Evolutionary conservation across 2,113 vertebrate genomes (phyloP).

Genomic region (Atrichornis clamosus): DNA sequence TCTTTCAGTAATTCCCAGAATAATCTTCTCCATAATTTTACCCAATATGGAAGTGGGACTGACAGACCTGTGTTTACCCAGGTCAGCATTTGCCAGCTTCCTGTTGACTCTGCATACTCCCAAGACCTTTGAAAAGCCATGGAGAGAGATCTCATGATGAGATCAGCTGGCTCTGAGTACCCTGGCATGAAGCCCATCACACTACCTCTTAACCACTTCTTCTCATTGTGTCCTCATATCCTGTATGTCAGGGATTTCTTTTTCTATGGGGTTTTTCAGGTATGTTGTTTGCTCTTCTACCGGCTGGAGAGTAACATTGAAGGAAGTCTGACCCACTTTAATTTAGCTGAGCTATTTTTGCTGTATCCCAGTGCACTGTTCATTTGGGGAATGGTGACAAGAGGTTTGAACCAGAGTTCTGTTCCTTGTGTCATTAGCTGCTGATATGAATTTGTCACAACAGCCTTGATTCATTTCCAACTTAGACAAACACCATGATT

Average conservation of each 20-base stretch:
- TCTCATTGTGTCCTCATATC: not conserved
- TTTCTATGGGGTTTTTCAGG: not conserved
- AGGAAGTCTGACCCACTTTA: not conserved
- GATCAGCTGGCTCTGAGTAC: not conserved
- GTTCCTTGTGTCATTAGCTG: not conserved
- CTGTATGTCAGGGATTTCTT: not conserved
- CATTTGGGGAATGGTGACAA: not conserved
- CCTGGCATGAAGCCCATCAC: not conserved
- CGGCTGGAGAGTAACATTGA: not conserved
- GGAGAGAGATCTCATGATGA: not conserved
- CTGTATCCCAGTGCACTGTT: not conserved
- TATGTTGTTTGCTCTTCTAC: not conserved
- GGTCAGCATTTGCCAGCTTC: not conserved
- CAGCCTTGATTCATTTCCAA: not conserved
- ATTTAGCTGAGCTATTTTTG: not conserved
- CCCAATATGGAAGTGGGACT: not conserved
- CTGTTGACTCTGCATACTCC: not conserved
- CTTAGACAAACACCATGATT: not conserved
- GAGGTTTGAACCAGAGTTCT: not conserved
- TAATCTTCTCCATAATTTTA: not conserved
- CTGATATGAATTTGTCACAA: not conserved
- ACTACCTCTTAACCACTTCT: not conserved
- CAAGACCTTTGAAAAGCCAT: not conserved
- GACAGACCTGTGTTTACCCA: not conserved
- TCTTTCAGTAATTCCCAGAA: not conserved